phyloP scores from a whole-genome alignment of 2,888 invertebrate species.

The Imbricaverruca yamaguchii region DNA sequence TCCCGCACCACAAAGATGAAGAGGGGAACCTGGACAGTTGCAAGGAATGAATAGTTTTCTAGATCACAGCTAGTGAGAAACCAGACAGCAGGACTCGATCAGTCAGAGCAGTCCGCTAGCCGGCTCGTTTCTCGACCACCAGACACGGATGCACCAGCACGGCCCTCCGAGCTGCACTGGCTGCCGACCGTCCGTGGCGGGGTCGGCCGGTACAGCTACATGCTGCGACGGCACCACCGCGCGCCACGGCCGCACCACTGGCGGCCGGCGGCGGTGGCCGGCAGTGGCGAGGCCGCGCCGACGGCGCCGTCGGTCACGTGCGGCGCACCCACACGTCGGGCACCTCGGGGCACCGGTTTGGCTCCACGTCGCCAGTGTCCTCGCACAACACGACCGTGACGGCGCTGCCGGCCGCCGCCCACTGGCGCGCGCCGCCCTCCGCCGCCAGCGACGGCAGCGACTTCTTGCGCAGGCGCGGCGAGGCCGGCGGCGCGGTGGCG shows the following conservation, averaged over 20 bases:
- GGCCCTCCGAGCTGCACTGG: no score
- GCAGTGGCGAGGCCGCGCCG: neutral
- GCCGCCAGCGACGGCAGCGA: constrained; percentile 25
- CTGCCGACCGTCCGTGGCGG: no score
- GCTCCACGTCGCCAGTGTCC: constrained; percentile 24
- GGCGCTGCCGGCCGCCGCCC: constrained; percentile 25
- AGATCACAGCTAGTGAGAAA: no score
- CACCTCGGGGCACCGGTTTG: constrained; percentile 16
- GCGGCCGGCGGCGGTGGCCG: neutral
- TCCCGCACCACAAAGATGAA: no score
- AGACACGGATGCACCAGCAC: no score
- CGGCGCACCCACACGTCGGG: constrained; percentile 23
- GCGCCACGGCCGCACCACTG: neutral
- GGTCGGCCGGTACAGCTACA: no score
- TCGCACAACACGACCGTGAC: constrained; percentile 23
- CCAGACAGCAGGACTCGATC: no score
- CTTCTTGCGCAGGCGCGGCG: constrained; percentile 20
- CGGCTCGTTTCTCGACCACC: no score
- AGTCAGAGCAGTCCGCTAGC: no score
- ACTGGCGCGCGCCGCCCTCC: constrained; percentile 23
- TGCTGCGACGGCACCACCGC: no score
- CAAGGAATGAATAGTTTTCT: no score
- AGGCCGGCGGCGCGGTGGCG: constrained; percentile 22
- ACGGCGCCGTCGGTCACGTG: constrained; percentile 18
- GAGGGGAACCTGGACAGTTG: no score